phyloP scores from a whole-genome alignment of 2,113 vertebrate species.

The Neofelis nebulosa region DNA sequence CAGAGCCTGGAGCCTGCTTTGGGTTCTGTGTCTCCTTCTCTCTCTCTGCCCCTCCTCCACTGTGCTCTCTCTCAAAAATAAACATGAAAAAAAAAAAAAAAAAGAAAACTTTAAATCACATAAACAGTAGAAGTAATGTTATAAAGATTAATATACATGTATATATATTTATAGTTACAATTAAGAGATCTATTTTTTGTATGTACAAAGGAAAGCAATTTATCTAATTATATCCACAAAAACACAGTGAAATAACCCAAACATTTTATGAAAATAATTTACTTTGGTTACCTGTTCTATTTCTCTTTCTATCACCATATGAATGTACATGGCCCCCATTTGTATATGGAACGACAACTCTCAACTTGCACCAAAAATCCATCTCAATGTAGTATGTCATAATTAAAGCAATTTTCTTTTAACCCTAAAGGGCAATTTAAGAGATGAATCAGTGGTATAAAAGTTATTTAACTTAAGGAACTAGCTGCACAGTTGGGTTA shows the following conservation, averaged over 20 bases:
- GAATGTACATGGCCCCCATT: not conserved
- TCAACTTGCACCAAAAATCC: not conserved
- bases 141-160: not conserved
- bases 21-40: too few species aligned
- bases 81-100: too few species aligned
- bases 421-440: slow-evolving; percentile 14
- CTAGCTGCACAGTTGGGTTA: not conserved
- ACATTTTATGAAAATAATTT: slow-evolving; percentile 27
- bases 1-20: not conserved
- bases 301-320: slow-evolving; percentile 21
- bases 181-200: slow-evolving; percentile 12
- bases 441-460: not conserved
- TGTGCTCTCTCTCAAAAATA: too few species aligned
- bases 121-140: not conserved
- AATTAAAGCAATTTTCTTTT: slow-evolving; percentile 33
- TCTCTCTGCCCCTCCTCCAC: too few species aligned
- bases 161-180: not conserved
- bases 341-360: not conserved
- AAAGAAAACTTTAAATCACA: not conserved
- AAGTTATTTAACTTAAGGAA: slow-evolving; percentile 24
- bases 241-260: slow-evolving; percentile 24
- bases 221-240: not conserved
- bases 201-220: slow-evolving; percentile 28
- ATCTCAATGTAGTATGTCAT: not conserved
- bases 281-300: slow-evolving; percentile 39